These are phyloP conservation scores for Colletes latitarsis DNA, from an alignment of 1,140 invertebrate genomes.

Conservation along the genomic window DNA sequence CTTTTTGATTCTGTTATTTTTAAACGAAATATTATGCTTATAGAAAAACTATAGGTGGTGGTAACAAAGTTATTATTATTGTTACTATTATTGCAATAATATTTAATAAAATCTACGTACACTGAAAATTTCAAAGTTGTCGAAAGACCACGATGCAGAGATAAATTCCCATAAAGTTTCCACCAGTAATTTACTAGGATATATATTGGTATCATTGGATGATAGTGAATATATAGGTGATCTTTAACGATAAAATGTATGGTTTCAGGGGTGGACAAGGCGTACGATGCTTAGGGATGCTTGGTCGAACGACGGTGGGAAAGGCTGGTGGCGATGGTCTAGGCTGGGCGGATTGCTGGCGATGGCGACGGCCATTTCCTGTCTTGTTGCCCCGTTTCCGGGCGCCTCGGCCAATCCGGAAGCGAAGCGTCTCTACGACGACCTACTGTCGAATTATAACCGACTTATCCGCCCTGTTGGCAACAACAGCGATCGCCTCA, in stretches of 20 bases:
- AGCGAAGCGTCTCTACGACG: constrained; percentile 96
- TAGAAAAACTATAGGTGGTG: no score
- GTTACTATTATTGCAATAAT: no score
- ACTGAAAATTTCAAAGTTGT: no score
- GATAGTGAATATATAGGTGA: not conserved
- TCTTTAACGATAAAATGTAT: constrained; percentile 34
- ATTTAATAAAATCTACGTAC: no score
- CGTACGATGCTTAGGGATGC: constrained; percentile 87
- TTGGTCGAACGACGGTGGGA: constrained; percentile 80
- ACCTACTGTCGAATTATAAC: constrained; percentile 98
- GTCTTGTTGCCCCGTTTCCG: constrained; percentile 77
- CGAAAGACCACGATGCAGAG: no score
- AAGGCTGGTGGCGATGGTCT: constrained; percentile 86
- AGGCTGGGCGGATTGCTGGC: constrained; percentile 80
- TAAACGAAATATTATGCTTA: no score
- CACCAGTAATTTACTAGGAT: no score
- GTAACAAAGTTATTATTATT: no score
- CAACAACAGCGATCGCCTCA: constrained; percentile 97
- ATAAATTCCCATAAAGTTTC: no score
- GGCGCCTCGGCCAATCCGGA: constrained; percentile 89
- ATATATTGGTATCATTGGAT: not conserved
- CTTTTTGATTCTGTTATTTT: no score
- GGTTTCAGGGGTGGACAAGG: constrained; percentile 88
- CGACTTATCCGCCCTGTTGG: constrained; percentile 97
- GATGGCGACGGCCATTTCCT: constrained; percentile 85